Evolutionary conservation across 2,888 invertebrate species (phyloP).

Genomic region (Netelia virgata): DNA sequence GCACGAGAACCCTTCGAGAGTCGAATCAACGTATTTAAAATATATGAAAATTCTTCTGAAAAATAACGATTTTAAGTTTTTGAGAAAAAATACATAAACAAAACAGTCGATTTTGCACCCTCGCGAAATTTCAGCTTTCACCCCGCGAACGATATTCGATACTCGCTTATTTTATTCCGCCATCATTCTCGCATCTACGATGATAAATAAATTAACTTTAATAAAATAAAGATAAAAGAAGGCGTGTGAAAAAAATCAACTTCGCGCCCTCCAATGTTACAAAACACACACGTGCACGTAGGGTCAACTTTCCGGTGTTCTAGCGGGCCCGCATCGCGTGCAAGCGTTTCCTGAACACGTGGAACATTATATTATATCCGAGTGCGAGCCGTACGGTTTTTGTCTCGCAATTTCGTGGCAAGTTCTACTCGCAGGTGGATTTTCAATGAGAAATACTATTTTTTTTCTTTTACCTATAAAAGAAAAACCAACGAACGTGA

Average conservation of each 20-base stretch:
- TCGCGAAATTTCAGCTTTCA: no score
- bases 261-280: slow-evolving; percentile 11
- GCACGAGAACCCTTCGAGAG: not conserved
- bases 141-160: no score
- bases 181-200: not conserved
- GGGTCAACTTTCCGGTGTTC: not conserved
- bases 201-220: not conserved
- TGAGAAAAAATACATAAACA: no score
- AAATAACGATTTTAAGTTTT: not conserved
- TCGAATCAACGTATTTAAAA: not conserved
- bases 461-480: not conserved
- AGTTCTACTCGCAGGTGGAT: slow-evolving; percentile 35
- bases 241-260: slow-evolving; percentile 42
- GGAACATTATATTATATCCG: slow-evolving; percentile 40
- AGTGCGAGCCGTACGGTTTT: not conserved
- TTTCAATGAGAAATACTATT: slow-evolving; percentile 41
- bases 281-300: slow-evolving; percentile 44
- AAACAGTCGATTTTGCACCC: no score
- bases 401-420: slow-evolving; percentile 34
- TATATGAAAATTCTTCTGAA: not conserved
- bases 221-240: not conserved
- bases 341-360: slow-evolving; percentile 66
- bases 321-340: slow-evolving; percentile 63
- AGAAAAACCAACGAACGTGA: not conserved
- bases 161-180: no score